Conservation (phyloP, 2,888 invertebrate species). For the Sinopyrophorus schimmeli region DNA sequence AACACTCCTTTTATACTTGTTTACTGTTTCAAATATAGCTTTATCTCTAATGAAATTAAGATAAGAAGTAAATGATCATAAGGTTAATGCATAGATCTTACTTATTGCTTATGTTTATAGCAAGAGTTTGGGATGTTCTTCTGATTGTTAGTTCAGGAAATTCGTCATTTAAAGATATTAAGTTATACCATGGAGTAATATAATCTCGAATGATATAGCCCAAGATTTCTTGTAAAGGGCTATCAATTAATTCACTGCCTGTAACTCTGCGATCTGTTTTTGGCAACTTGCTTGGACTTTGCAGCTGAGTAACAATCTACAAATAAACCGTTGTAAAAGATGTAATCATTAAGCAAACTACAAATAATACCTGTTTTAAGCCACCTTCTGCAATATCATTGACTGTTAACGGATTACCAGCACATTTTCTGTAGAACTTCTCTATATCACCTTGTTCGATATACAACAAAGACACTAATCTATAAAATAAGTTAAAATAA, state of each 20-base stretch:
- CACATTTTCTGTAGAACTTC: slow-evolving; percentile 49
- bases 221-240: slow-evolving; percentile 82
- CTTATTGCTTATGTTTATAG: slow-evolving; percentile 71
- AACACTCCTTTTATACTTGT: too few species aligned
- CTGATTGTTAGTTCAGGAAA: slow-evolving; percentile 69
- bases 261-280: slow-evolving; percentile 69
- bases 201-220: slow-evolving; percentile 81
- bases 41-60: too few species aligned
- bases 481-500: slow-evolving; percentile 36
- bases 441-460: slow-evolving; percentile 52
- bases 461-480: slow-evolving; percentile 52
- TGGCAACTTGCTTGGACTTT: slow-evolving; percentile 47
- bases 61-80: too few species aligned
- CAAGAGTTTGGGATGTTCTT: slow-evolving; percentile 70
- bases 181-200: slow-evolving; percentile 73
- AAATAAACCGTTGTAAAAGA: slow-evolving; percentile 16
- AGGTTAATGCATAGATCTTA: too few species aligned
- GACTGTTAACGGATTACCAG: slow-evolving; percentile 50
- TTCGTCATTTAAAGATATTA: slow-evolving; percentile 72
- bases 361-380: slow-evolving; percentile 43
- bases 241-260: slow-evolving; percentile 83
- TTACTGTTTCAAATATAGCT: too few species aligned
- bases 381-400: slow-evolving; percentile 53
- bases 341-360: slow-evolving; percentile 8
- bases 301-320: slow-evolving; percentile 45